These are phyloP conservation scores for Aphelocoma californica DNA, from an alignment of 2,797 vertebrate species.

Conservation along the genomic window DNA sequence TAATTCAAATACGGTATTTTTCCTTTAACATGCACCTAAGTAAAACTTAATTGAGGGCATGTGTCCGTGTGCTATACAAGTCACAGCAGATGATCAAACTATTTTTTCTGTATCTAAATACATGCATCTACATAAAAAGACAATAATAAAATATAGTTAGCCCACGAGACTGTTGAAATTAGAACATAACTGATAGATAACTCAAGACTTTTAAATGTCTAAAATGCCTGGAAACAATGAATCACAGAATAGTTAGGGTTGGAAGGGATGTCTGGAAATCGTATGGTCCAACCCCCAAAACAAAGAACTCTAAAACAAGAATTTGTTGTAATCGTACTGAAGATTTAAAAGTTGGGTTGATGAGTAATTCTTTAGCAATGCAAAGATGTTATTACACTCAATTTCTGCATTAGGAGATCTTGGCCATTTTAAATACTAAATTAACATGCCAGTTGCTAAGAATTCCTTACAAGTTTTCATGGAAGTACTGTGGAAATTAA, in stretches of 20 bases:
- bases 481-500: not conserved
- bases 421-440: not conserved
- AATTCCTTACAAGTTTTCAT: not conserved
- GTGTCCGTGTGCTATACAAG: not conserved
- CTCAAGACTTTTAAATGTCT: not conserved
- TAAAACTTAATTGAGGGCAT: not conserved
- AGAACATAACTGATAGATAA: not conserved
- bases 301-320: not conserved
- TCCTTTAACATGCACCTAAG: not conserved
- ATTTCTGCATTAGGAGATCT: not conserved
- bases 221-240: not conserved
- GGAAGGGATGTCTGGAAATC: not conserved
- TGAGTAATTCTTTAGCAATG: not conserved
- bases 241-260: not conserved
- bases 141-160: not conserved
- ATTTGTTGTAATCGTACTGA: not conserved
- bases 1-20: not conserved
- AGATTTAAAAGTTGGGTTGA: not conserved
- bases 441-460: not conserved
- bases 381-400: not conserved
- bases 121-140: not conserved
- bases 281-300: not conserved
- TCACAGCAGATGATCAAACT: not conserved
- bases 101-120: not conserved
- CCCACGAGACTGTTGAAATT: not conserved